phyloP scores from a whole-genome alignment of 2,888 invertebrate species.

The Cistogaster globosa region DNA sequence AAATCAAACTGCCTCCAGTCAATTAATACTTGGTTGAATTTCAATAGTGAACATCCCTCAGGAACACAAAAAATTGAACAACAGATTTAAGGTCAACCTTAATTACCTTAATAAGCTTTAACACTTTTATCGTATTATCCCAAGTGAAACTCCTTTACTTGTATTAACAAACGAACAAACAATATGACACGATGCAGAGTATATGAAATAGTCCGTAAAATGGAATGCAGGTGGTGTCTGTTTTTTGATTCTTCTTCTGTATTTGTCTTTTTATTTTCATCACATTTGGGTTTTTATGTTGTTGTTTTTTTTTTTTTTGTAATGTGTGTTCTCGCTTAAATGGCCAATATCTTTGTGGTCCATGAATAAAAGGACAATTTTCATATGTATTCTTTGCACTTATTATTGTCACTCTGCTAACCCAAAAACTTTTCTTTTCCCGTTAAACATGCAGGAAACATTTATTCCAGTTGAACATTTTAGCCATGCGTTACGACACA shows the following conservation, averaged over 20 bases:
- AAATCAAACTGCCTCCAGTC: slow-evolving; percentile 41
- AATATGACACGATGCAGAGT: not conserved
- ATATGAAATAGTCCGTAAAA: slow-evolving; percentile 31
- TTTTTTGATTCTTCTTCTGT: slow-evolving; percentile 16
- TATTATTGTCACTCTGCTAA: slow-evolving; percentile 61
- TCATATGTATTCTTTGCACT: slow-evolving; percentile 64
- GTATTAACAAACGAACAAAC: slow-evolving; percentile 15
- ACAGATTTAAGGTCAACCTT: slow-evolving; percentile 56
- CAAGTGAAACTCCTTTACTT: slow-evolving; percentile 25
- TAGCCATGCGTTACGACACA: slow-evolving; percentile 63
- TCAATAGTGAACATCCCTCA: slow-evolving; percentile 20
- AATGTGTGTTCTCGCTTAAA: slow-evolving; percentile 60
- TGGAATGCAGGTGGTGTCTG: slow-evolving; percentile 54
- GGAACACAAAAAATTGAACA: not conserved
- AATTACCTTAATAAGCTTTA: slow-evolving; percentile 64
- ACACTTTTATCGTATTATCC: slow-evolving; percentile 49
- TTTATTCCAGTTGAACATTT: slow-evolving; percentile 64
- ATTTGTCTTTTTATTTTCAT: slow-evolving; percentile 17
- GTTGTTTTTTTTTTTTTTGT: slow-evolving; percentile 3
- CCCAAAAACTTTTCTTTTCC: slow-evolving; percentile 60
- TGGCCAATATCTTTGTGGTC: slow-evolving; percentile 64
- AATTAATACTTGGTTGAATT: slow-evolving; percentile 54
- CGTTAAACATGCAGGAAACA: slow-evolving; percentile 68
- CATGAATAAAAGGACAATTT: slow-evolving; percentile 64
- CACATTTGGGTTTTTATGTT: slow-evolving; percentile 31